These are phyloP conservation scores for Lacerta bilineata DNA, from an alignment of 2,797 vertebrate genomes.

Conservation along the genomic window DNA sequence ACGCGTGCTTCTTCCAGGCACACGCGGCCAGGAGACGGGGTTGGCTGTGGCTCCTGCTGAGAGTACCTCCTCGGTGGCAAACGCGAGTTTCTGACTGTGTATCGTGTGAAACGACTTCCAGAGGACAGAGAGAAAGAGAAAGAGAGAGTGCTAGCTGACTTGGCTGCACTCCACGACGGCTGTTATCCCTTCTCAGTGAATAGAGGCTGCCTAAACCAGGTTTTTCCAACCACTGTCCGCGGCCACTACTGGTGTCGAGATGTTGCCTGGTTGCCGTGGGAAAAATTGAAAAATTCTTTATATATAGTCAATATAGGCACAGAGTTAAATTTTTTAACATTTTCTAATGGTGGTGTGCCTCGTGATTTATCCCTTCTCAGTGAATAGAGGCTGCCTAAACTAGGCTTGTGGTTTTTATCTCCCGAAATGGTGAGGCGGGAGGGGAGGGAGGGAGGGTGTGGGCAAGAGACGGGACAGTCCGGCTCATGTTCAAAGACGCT, in stretches of 20 bases:
- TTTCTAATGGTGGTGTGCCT: no score
- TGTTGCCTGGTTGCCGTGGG: no score
- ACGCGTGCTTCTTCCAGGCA: no score
- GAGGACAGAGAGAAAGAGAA: no score
- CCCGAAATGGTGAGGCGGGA: neutral
- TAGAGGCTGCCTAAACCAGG: neutral
- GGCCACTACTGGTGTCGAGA: no score
- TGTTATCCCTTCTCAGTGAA: neutral
- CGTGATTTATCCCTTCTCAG: neutral
- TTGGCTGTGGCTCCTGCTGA: no score
- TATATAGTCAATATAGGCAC: no score
- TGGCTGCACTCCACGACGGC: neutral
- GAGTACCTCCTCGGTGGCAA: neutral
- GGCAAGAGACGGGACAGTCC: neutral
- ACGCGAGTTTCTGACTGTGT: neutral
- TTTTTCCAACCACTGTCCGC: no score
- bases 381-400: neutral
- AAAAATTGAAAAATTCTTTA: no score
- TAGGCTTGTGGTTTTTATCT: neutral
- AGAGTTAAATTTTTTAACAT: no score
- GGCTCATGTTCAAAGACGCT: slow-evolving; percentile 5
- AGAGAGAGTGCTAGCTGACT: neutral
- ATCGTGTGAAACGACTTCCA: neutral
- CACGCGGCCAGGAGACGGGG: no score
- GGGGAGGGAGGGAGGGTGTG: neutral